Percentiles rank a stretch among this genome's conserved stretches.
Conservation (phyloP, 2,797 vertebrate species). For the Percopsis omiscomaycus region DNA sequence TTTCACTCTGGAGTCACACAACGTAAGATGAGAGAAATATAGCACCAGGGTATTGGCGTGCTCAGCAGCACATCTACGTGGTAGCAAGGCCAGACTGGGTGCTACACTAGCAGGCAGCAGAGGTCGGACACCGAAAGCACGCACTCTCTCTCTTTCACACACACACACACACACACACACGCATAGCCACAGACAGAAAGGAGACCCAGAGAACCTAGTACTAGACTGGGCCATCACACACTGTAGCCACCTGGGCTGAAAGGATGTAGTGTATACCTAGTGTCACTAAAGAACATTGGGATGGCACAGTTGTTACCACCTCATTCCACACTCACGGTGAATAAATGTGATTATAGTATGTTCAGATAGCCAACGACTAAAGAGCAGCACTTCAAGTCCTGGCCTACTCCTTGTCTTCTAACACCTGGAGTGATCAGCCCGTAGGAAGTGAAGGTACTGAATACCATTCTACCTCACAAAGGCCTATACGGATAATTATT, state of each 20-base stretch:
- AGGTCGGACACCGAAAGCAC: slow-evolving; percentile 41
- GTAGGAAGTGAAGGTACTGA: slow-evolving; percentile 34
- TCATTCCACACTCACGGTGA: slow-evolving; percentile 25
- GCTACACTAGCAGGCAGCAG: slow-evolving; percentile 51
- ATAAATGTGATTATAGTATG: slow-evolving; percentile 40
- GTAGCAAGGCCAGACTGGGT: slow-evolving; percentile 50
- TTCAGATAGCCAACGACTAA: slow-evolving; percentile 62
- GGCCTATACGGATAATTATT: slow-evolving; percentile 27
- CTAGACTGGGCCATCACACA: slow-evolving; percentile 35
- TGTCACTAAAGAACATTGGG: slow-evolving; percentile 37
- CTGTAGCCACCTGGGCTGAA: slow-evolving; percentile 25
- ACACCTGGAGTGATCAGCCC: slow-evolving; percentile 52
- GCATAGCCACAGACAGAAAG: slow-evolving; percentile 30
- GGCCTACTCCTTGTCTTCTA: slow-evolving; percentile 56
- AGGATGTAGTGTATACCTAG: slow-evolving; percentile 27
- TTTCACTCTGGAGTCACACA: slow-evolving; percentile 68
- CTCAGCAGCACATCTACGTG: slow-evolving; percentile 69
- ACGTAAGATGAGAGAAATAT: slow-evolving; percentile 73
- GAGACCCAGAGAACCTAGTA: slow-evolving; percentile 42
- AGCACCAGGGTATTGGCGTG: slow-evolving; percentile 80
- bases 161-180: slow-evolving; percentile 1
- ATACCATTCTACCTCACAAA: slow-evolving; percentile 27
- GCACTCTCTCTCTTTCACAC: slow-evolving; percentile 16
- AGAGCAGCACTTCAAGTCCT: slow-evolving; percentile 58
- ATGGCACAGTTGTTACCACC: slow-evolving; percentile 35